These are phyloP conservation scores for Nibea coibor DNA, from an alignment of 2,113 vertebrate genomes.

Conservation along the genomic window DNA sequence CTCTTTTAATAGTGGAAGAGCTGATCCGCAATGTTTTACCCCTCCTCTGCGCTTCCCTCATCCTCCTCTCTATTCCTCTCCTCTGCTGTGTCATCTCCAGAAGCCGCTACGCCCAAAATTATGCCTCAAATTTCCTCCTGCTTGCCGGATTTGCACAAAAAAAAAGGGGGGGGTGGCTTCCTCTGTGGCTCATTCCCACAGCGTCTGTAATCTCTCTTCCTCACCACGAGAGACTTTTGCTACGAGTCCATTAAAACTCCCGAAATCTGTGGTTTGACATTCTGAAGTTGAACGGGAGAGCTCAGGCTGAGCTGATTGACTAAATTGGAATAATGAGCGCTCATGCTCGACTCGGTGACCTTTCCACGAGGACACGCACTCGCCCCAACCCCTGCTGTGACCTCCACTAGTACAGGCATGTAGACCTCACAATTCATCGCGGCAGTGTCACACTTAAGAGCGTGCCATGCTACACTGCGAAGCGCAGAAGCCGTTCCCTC, in stretches of 20 bases:
- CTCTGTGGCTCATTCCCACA: slow-evolving; percentile 39
- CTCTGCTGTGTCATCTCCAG: slow-evolving; percentile 53
- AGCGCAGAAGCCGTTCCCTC: slow-evolving; percentile 34
- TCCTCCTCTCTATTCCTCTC: slow-evolving; percentile 29
- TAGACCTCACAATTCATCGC: slow-evolving; percentile 26
- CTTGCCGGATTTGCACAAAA: slow-evolving; percentile 43
- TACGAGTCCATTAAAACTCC: slow-evolving; percentile 32
- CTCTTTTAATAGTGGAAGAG: slow-evolving; percentile 63
- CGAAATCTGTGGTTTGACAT: slow-evolving; percentile 25
- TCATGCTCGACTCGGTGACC: slow-evolving; percentile 35
- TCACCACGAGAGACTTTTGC: neutral
- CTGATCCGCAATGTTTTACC: slow-evolving; percentile 60
- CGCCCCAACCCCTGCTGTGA: slow-evolving; percentile 2
- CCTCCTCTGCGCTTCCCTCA: neutral
- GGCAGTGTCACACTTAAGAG: slow-evolving; percentile 35
- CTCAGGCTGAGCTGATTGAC: slow-evolving; percentile 43
- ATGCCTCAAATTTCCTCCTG: slow-evolving; percentile 40
- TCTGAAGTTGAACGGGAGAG: slow-evolving; percentile 13
- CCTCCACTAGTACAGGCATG: neutral
- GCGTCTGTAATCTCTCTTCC: slow-evolving; percentile 48
- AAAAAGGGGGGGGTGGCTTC: slow-evolving; percentile 19
- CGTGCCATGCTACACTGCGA: slow-evolving; percentile 26
- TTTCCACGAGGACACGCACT: slow-evolving; percentile 49
- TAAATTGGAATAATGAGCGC: slow-evolving; percentile 25
- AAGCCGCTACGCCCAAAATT: slow-evolving; percentile 57